These are phyloP conservation scores for Dendroctonus ponderosae DNA, from an alignment of 1,140 invertebrate genomes.

Conservation along the genomic window DNA sequence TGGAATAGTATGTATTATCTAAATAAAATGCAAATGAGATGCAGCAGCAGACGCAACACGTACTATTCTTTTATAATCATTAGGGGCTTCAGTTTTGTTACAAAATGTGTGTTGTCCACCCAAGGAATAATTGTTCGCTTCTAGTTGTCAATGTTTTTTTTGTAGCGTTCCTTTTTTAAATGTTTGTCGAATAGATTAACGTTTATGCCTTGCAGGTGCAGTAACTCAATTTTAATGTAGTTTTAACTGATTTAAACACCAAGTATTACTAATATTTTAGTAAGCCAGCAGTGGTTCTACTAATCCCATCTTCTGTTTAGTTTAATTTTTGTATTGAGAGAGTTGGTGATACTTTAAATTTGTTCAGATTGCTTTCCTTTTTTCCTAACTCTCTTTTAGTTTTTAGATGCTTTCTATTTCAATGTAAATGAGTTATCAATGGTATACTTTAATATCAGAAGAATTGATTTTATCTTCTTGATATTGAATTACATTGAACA, in stretches of 20 bases:
- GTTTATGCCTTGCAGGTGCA: slow-evolving; percentile 40
- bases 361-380: slow-evolving; percentile 2
- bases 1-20: no score
- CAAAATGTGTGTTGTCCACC: slow-evolving; percentile 28
- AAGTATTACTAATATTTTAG: slow-evolving; percentile 23
- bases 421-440: neutral
- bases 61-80: no score
- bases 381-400: slow-evolving; percentile 30
- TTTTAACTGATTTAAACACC: slow-evolving; percentile 26
- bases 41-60: no score
- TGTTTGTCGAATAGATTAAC: slow-evolving; percentile 40
- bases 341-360: slow-evolving; percentile 50
- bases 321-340: slow-evolving; percentile 39
- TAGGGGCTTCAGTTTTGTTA: neutral
- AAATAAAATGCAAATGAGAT: no score
- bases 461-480: no score
- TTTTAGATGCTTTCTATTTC: slow-evolving; percentile 17
- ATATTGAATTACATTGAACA: no score
- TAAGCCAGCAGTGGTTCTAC: slow-evolving; percentile 43
- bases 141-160: slow-evolving; percentile 48
- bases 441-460: neutral
- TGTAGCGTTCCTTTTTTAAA: slow-evolving; percentile 42
- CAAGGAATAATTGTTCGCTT: slow-evolving; percentile 38
- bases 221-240: slow-evolving; percentile 25
- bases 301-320: slow-evolving; percentile 42